A percentile compares a stretch with the other conserved stretches of the same genome.
These are phyloP conservation scores for Stegophylla sp. DNA, from an alignment of 2,888 invertebrate species.

Conservation along the genomic window DNA sequence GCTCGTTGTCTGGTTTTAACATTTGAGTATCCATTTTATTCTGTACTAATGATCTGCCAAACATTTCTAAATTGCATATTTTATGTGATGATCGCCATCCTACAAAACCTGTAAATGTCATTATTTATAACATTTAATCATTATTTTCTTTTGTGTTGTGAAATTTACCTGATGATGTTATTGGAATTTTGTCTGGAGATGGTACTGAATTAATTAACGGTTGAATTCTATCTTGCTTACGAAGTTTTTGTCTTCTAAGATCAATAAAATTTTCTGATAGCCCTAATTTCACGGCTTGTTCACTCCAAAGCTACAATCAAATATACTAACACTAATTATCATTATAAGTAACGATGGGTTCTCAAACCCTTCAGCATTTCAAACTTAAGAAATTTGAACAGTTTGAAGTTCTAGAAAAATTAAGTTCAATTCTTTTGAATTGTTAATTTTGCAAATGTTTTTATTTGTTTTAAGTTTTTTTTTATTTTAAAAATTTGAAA, in stretches of 20 bases:
- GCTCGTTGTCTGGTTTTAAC: slow-evolving; percentile 45
- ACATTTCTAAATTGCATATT: slow-evolving; percentile 66
- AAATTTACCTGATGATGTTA: slow-evolving; percentile 37
- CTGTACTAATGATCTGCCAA: slow-evolving; percentile 62
- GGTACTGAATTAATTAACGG: slow-evolving; percentile 21
- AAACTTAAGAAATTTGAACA: no score
- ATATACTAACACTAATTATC: no score
- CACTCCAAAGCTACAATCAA: slow-evolving; percentile 36
- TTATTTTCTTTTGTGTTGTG: not conserved
- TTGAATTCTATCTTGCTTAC: slow-evolving; percentile 44
- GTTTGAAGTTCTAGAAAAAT: no score
- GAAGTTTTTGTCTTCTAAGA: slow-evolving; percentile 38
- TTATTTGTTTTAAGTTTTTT: no score
- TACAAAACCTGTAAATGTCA: slow-evolving; percentile 64
- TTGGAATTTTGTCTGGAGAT: slow-evolving; percentile 16
- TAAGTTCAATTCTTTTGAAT: no score
- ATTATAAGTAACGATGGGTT: no score
- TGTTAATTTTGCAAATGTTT: no score
- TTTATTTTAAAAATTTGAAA: no score
- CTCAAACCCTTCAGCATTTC: no score
- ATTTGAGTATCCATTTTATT: slow-evolving; percentile 33
- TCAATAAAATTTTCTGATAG: slow-evolving; percentile 44
- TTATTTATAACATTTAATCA: not conserved
- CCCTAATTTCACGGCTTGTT: slow-evolving; percentile 39
- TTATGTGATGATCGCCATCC: slow-evolving; percentile 66